phyloP scores from a whole-genome alignment of 2,797 vertebrate species.

The Craterocephalus amniculus region DNA sequence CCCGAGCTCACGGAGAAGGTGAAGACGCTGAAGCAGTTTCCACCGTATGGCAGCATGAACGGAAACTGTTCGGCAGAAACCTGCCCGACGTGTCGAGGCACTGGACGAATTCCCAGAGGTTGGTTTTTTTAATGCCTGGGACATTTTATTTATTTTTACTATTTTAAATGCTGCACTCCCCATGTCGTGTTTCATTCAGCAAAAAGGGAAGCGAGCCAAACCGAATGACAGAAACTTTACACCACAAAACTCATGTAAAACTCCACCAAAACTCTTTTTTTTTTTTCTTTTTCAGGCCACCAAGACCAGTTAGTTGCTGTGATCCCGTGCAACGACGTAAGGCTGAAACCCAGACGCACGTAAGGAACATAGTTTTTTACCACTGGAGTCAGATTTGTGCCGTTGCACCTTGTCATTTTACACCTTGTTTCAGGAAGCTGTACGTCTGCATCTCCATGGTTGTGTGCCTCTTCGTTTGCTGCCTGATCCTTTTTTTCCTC shows the following conservation, averaged over 20 bases:
- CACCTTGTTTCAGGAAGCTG: slow-evolving; percentile 82
- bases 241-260: no score
- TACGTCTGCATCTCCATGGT: slow-evolving; percentile 85
- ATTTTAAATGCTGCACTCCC: not conserved
- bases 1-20: slow-evolving; percentile 44
- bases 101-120: slow-evolving; percentile 87
- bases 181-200: slow-evolving; percentile 2
- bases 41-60: slow-evolving; percentile 70
- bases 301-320: slow-evolving; percentile 90
- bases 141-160: not conserved
- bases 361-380: slow-evolving; percentile 65
- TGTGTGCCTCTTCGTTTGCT: slow-evolving; percentile 80
- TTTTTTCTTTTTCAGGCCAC: slow-evolving; percentile 76
- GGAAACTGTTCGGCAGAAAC: slow-evolving; percentile 51
- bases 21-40: slow-evolving; percentile 45
- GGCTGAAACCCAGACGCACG: slow-evolving; percentile 90
- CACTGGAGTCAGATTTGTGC: not conserved
- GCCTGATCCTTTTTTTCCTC: slow-evolving; percentile 87
- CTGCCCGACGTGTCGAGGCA: slow-evolving; percentile 89
- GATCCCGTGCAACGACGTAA: slow-evolving; percentile 89
- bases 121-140: slow-evolving; percentile 21
- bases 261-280: not conserved
- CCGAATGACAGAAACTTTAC: not conserved
- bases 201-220: not conserved
- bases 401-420: not conserved